phyloP scores from a whole-genome alignment of 2,113 vertebrate species.

The Pelobates fuscus region DNA sequence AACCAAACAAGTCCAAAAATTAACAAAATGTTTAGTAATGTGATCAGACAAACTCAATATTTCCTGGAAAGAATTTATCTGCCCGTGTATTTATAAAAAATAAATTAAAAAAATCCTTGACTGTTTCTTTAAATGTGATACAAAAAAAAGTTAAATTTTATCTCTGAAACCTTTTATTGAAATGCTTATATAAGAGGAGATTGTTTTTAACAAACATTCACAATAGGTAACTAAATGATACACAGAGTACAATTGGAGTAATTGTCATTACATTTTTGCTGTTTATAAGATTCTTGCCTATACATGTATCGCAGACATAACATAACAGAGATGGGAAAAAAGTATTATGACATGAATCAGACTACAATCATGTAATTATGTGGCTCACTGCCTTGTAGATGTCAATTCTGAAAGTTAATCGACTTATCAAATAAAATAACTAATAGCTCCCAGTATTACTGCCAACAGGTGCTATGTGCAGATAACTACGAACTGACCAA shows the following conservation, averaged over 20 bases:
- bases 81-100: too few relatives aligned
- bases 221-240: neutral
- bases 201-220: neutral
- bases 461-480: constrained; percentile 3
- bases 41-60: too few relatives aligned
- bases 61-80: too few relatives aligned
- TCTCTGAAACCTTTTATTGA: too few relatives aligned
- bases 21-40: too few relatives aligned
- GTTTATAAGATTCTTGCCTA: too few relatives aligned
- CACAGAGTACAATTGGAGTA: neutral
- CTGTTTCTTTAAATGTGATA: too few relatives aligned
- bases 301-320: neutral
- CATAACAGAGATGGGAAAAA: neutral
- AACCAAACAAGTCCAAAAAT: too few relatives aligned
- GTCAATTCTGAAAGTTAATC: neutral
- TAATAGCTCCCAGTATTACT: neutral
- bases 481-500: neutral
- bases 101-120: too few relatives aligned
- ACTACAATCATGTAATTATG: neutral
- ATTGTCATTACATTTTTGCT: neutral
- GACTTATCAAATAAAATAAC: neutral
- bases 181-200: neutral
- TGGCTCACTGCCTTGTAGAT: neutral
- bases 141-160: too few relatives aligned
- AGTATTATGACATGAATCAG: neutral